Evolutionary conservation across 2,888 invertebrate genomes (phyloP).

Genomic region (Proisotoma minuta): DNA sequence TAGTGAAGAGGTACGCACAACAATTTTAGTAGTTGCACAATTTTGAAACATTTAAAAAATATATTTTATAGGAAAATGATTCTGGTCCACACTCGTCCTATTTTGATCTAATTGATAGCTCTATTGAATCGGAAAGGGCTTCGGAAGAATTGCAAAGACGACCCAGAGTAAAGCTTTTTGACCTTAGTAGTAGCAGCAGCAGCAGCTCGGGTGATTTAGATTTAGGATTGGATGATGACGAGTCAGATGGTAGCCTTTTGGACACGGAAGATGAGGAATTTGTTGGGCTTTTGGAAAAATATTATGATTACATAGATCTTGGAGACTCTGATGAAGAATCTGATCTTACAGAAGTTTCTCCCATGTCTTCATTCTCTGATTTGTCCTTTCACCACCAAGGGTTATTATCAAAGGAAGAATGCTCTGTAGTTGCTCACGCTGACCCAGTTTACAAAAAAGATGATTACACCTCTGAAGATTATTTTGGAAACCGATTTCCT

Average conservation of each 20-base stretch:
- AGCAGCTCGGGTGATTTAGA: slow-evolving; percentile 1
- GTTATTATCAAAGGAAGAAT: not conserved
- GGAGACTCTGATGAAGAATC: slow-evolving; percentile 35
- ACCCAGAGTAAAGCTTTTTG: slow-evolving; percentile 20
- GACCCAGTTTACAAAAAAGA: not conserved
- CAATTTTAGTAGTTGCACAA: too few relatives aligned
- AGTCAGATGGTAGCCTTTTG: slow-evolving; percentile 21
- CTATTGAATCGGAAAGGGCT: not conserved
- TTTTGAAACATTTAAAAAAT: too few relatives aligned
- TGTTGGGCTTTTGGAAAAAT: slow-evolving; percentile 36
- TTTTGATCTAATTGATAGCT: not conserved
- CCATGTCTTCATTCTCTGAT: slow-evolving; percentile 31
- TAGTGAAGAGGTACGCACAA: too few relatives aligned
- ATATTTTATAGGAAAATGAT: not conserved
- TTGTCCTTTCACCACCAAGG: slow-evolving; percentile 26
- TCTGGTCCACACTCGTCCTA: not conserved
- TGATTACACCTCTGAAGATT: not conserved
- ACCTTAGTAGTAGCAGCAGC: slow-evolving; percentile 29
- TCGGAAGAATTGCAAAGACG: too few relatives aligned
- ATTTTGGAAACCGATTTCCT: too few relatives aligned
- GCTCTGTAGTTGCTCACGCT: not conserved
- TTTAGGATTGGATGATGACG: slow-evolving; percentile 14
- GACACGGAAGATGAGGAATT: slow-evolving; percentile 34
- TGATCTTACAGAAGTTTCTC: slow-evolving; percentile 40
- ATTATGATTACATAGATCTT: slow-evolving; percentile 29